A percentile compares a stretch with the other conserved stretches of the same genome.
Conservation (phyloP, 1,140 invertebrate genomes). For the Papilio dardanus region DNA sequence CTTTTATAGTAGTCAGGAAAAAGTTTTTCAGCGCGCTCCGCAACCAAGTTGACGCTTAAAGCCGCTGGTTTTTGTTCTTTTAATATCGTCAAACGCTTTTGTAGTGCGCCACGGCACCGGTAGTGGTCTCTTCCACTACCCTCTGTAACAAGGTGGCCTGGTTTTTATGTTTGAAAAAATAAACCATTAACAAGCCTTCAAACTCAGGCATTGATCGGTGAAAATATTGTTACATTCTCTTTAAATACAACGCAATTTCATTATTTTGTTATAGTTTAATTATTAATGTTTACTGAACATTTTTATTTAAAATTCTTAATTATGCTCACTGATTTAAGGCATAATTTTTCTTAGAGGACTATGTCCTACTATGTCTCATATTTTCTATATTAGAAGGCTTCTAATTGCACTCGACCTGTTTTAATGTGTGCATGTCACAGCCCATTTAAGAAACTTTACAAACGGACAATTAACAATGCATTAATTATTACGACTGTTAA, state of each 20-base stretch:
- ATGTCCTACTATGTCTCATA: no score
- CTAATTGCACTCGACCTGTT: no score
- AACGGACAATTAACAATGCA: not conserved
- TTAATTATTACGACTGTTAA: not conserved
- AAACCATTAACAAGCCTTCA: conserved; percentile 6
- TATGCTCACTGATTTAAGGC: no score
- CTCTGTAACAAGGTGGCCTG: conserved; percentile 27
- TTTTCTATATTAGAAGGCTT: no score
- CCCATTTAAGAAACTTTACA: not conserved
- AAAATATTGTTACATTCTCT: not conserved
- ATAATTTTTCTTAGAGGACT: no score
- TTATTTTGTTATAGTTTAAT: no score
- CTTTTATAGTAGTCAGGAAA: conserved; percentile 50
- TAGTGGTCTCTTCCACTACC: conserved; percentile 40
- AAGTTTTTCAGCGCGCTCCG: conserved; percentile 52
- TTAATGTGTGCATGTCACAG: not conserved
- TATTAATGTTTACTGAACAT: no score
- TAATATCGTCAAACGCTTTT: conserved; percentile 48
- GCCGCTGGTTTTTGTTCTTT: conserved; percentile 51
- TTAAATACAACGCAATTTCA: no score
- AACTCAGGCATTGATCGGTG: not conserved
- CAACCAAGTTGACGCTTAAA: conserved; percentile 49
- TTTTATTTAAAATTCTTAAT: no score
- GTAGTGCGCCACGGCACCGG: conserved; percentile 34
- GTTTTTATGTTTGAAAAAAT: conserved; percentile 24